Base-by-base conservation (phyloP, 2,888 invertebrate species). In the Pocota personata region DNA sequence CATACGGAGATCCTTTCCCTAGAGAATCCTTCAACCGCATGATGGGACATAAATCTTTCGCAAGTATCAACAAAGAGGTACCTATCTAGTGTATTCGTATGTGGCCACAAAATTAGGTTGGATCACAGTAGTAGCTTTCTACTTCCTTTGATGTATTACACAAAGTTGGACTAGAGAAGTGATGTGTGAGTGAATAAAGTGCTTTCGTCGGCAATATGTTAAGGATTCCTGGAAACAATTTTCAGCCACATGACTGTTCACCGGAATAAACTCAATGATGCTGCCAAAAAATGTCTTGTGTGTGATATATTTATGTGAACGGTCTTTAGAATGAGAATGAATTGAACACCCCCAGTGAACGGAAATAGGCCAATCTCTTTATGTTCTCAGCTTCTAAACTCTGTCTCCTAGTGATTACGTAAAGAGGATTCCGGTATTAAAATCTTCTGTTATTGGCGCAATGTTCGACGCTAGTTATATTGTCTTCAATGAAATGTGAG, bases 81-180 rank as follows among this genome's bases (percentile, higher is more conserved):
- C 3, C 2, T 24, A 24, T n/a, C n/a, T n/a, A n/a, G n/a, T n/a
- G 24, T 43, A n/a, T n/a, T n/a, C n/a, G 62, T 52, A 30, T 75
- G 73, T 64, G 73, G 62, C 73, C 62, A 75, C 62, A 75, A 75
- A 75, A 75, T 64, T 52, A 55, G 52, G 52, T 62, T 64, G 50
- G 43, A 37, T 50, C 71, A 24, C 24, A 58, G 55, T 57, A 40
- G 57, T 37, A 24, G 24, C 55, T 55, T 55, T 12, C 16, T 40
- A 14, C 52, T 37, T 8, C 40, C 43, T 69, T 30, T 37, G 52
- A 27, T 55, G 27, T 55, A 30, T 52, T 67, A 16, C 52, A 55
- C 55, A 30, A 69, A 55, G 40, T 55, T 40, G 40, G 27, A 21
- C 58, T 24, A 24, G 4, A 24, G 24, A 24, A 24, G 24, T 24